Base-by-base conservation (phyloP, 2,888 invertebrate species). In the Molanna angustata region DNA sequence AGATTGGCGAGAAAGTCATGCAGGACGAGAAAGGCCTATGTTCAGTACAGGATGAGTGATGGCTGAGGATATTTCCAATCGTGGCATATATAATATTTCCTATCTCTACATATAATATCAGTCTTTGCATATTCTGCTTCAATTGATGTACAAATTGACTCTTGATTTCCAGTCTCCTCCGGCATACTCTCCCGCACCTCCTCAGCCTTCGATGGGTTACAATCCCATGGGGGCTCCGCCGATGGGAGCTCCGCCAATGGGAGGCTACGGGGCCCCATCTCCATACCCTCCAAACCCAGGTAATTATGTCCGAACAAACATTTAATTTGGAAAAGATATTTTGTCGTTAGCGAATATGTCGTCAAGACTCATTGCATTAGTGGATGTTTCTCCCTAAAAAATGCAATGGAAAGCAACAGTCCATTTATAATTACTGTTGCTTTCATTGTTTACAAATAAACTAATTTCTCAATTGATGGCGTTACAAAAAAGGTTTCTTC, bases 221-320 rank as follows among this genome's bases (percentile, higher is more conserved):
- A 31, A 31, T 11, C 19, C 37, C 9, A 18, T 18, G 33, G 41
- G n/a, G 4, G 54, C 57, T 2, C 53, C 57, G n/a, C 20, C 57
- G 7, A 17, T 17, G 16, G 37, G 37, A 16, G 14, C 37, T 37
- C 37, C 37, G 3, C 37, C 33, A n/a, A n/a, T n/a, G n/a, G n/a
- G n/a, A n/a, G n/a, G n/a, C 11, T 58, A 58, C 16, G 56, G 58
- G 9, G 52, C 47, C 3, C 52, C 56, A 16, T 56, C 50, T 44
- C 57, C 55, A 13, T 61, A 56, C 19, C 42, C 45, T 3, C 52
- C 51, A 2, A 51, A 45, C 37, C 52, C 37, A 17, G 53, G 58
- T 58, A 33, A 35, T 4, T n/a, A n/a, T n/a, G n/a, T n/a, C n/a
- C n/a, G n/a, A n/a, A n/a, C n/a, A n/a, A n/a, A n/a, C n/a, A n/a